Conservation (phyloP, 1,140 invertebrate species). For the Zaprionus vittiger region DNA sequence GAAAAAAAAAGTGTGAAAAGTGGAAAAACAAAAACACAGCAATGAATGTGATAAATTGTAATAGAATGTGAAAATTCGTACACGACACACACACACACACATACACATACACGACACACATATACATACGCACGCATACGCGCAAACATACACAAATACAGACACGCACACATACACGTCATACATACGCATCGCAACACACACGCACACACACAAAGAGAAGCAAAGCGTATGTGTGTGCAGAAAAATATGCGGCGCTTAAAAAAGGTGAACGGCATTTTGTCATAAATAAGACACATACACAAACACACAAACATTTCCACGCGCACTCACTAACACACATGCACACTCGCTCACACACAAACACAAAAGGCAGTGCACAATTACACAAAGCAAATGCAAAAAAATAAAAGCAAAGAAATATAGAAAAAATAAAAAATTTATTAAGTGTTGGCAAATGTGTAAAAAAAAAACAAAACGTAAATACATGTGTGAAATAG, state of each 20-base stretch:
- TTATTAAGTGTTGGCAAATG: constrained; percentile 27
- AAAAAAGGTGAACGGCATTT: constrained; percentile 82
- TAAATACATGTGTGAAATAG: constrained; percentile 33
- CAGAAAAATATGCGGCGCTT: constrained; percentile 82
- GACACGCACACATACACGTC: constrained; percentile 23
- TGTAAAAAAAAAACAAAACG: neutral
- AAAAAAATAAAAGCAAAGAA: constrained; percentile 13
- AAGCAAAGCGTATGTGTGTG: constrained; percentile 74
- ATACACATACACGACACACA: constrained; percentile 9
- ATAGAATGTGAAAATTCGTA: constrained; percentile 76
- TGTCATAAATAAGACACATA: constrained; percentile 52
- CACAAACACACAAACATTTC: constrained; percentile 7
- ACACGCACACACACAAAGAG: constrained; percentile 22
- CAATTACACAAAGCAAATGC: constrained; percentile 22
- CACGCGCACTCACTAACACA: neutral
- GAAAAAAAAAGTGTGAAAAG: constrained; percentile 36
- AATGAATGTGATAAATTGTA: constrained; percentile 77
- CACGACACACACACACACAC: constrained; percentile 32
- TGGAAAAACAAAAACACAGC: constrained; percentile 54
- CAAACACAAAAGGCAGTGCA: constrained; percentile 11
- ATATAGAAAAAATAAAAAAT: constrained; percentile 1
- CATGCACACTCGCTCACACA: neutral
- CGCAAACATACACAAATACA: constrained; percentile 32
- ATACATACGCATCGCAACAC: constrained; percentile 17
- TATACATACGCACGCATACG: constrained; percentile 22